A percentile compares a stretch with the other conserved stretches of the same genome.
phyloP scores from a whole-genome alignment of 2,888 invertebrate species.

The Cheilosia vulpina region DNA sequence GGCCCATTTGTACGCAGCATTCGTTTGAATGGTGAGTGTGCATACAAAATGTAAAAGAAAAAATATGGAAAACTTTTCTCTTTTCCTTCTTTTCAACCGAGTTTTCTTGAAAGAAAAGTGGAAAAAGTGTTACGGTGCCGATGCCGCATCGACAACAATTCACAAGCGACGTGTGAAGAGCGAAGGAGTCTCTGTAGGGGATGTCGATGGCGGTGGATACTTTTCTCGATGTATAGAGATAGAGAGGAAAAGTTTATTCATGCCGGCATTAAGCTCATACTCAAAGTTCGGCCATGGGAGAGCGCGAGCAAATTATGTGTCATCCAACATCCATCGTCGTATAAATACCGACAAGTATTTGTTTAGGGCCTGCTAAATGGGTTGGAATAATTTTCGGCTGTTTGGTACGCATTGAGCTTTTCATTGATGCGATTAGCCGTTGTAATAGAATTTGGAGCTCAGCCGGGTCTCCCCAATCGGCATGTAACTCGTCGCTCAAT shows the following conservation, averaged over 20 bases:
- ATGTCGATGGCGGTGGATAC: constrained; percentile 9
- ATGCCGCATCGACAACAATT: constrained; percentile 65
- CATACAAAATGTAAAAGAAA: constrained; percentile 29
- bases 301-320: constrained; percentile 3
- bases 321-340: constrained; percentile 5
- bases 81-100: constrained; percentile 20
- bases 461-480: background rate
- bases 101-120: constrained; percentile 37
- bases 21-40: constrained; percentile 16
- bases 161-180: constrained; percentile 38
- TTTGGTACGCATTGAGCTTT: constrained; percentile 52
- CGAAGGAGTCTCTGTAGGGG: constrained; percentile 11
- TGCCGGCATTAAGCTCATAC: constrained; percentile 64
- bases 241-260: constrained; percentile 14
- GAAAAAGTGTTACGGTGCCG: constrained; percentile 39
- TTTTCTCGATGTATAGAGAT: background rate
- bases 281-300: constrained; percentile 54
- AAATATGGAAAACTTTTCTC: constrained; percentile 54
- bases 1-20: constrained; percentile 24
- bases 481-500: no score
- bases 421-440: constrained; percentile 60
- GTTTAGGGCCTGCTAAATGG: constrained; percentile 22
- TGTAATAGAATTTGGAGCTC: background rate
- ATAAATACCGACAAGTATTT: constrained; percentile 15
- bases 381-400: constrained; percentile 40